Conservation (phyloP, 2,797 vertebrate genomes). For the Todus mexicanus region DNA sequence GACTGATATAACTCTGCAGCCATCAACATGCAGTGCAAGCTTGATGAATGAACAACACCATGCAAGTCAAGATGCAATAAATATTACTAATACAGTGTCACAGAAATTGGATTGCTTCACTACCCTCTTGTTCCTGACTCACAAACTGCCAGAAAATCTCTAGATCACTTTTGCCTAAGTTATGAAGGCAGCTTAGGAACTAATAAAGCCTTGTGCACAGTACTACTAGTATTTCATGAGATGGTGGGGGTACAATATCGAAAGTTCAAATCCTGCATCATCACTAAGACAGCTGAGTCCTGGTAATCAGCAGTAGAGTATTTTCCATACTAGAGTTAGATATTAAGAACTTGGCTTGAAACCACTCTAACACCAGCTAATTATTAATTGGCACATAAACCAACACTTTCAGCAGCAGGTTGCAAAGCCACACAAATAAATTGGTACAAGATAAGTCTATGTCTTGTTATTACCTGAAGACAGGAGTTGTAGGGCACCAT, state of each 20-base stretch:
- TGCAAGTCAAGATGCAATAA: not conserved
- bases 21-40: not conserved
- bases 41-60: not conserved
- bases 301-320: not conserved
- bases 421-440: not conserved
- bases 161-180: not conserved
- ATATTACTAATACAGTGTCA: constrained; percentile 14
- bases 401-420: not conserved
- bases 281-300: not conserved
- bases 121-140: not conserved
- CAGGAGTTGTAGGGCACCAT: not conserved
- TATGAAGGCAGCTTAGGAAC: not conserved
- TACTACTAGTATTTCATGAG: not conserved
- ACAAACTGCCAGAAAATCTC: not conserved
- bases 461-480: not conserved
- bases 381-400: not conserved
- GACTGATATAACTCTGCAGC: not conserved
- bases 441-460: not conserved
- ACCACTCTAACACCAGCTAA: not conserved
- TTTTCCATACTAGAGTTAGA: not conserved
- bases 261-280: not conserved
- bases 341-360: not conserved
- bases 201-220: not conserved
- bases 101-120: constrained; percentile 1
- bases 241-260: not conserved